A percentile compares a stretch with the other conserved stretches of the same genome.
phyloP scores from a whole-genome alignment of 2,797 vertebrate genomes.

The Enteromius anoplus region DNA sequence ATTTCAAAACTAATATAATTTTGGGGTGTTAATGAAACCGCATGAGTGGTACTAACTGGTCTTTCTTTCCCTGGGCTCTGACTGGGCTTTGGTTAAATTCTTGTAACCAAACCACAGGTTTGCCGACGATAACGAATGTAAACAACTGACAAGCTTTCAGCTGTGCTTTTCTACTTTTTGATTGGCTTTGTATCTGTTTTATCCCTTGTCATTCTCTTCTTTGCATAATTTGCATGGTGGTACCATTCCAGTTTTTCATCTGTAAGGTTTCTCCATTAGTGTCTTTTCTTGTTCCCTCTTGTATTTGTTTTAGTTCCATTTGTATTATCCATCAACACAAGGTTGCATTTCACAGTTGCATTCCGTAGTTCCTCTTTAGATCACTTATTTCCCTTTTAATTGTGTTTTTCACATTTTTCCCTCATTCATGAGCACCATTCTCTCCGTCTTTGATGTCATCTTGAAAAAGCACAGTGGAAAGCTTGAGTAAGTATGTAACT shows the following conservation, averaged over 20 bases:
- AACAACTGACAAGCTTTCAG: constrained; percentile 70
- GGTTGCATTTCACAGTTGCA: constrained; percentile 26
- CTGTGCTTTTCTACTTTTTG: constrained; percentile 79
- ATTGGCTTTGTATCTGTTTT: constrained; percentile 66
- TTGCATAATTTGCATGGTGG: constrained; percentile 1
- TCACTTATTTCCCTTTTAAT: background rate
- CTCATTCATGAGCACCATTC: constrained; percentile 21
- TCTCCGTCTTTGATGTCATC: constrained; percentile 49
- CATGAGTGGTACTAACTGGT: constrained; percentile 85
- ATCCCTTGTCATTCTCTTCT: constrained; percentile 74
- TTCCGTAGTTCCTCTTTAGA: constrained; percentile 28
- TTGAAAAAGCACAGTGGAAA: constrained; percentile 82
- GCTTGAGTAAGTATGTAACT: constrained; percentile 56
- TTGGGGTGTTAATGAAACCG: constrained; percentile 67
- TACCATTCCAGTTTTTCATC: background rate
- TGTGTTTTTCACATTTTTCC: constrained; percentile 19
- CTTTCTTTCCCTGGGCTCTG: constrained; percentile 92
- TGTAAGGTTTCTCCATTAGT: background rate
- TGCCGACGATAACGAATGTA: constrained; percentile 61
- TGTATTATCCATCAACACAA: constrained; percentile 8
- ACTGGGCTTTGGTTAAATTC: constrained; percentile 66
- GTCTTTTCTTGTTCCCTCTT: background rate
- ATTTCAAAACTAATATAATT: constrained; percentile 67
- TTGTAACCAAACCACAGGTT: constrained; percentile 41
- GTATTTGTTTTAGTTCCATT: constrained; percentile 3